Percentiles rank a stretch among this genome's conserved stretches.
These are phyloP conservation scores for Elysia crispata DNA, from an alignment of 2,888 invertebrate genomes.

Conservation along the genomic window DNA sequence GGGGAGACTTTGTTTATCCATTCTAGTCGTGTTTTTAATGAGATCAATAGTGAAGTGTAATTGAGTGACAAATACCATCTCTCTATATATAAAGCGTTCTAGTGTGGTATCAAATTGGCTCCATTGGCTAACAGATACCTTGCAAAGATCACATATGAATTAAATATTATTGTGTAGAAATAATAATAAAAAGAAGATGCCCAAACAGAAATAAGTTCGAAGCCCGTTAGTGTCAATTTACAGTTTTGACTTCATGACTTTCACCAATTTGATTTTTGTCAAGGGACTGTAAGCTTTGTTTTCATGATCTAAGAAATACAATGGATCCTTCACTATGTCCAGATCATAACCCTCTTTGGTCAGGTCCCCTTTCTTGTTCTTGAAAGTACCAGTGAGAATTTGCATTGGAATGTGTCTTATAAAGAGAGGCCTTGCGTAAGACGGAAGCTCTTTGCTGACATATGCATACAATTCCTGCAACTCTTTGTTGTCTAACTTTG, in stretches of 20 bases:
- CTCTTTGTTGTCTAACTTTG: constrained; percentile 40
- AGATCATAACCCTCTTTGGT: constrained; percentile 63
- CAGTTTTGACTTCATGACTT: constrained; percentile 52
- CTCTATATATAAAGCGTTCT: too few relatives aligned
- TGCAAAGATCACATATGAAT: too few relatives aligned
- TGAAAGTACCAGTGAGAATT: constrained; percentile 65
- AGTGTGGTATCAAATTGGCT: too few relatives aligned
- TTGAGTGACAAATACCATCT: too few relatives aligned
- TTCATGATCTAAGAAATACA: constrained; percentile 59
- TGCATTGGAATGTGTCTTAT: constrained; percentile 59
- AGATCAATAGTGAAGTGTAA: too few relatives aligned
- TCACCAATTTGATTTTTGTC: constrained; percentile 23
- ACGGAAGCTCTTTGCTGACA: constrained; percentile 59
- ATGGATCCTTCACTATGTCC: constrained; percentile 51
- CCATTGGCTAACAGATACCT: too few relatives aligned
- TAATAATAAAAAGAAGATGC: too few relatives aligned
- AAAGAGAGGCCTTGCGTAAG: constrained; percentile 67
- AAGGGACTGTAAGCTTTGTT: constrained; percentile 54
- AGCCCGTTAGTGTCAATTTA: too few relatives aligned
- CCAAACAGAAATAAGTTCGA: too few relatives aligned
- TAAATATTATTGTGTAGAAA: too few relatives aligned
- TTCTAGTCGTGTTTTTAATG: too few relatives aligned
- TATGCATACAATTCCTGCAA: constrained; percentile 54
- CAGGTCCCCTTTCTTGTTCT: constrained; percentile 59
- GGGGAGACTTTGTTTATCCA: too few relatives aligned